These are phyloP conservation scores for Zaprionus lachaisei DNA, from an alignment of 1,140 invertebrate species.

Conservation along the genomic window DNA sequence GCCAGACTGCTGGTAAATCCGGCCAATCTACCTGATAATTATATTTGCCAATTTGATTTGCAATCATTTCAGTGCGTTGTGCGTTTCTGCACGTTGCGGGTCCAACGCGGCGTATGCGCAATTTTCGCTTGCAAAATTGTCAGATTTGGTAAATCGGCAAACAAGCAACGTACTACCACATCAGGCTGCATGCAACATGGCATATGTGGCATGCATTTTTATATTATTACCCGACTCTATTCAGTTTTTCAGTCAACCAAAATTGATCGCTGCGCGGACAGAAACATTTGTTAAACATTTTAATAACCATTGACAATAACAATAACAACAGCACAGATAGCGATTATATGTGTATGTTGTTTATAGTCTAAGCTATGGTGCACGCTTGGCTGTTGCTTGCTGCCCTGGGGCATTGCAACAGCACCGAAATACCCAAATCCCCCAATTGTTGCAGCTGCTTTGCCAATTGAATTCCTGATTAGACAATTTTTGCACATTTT, in stretches of 20 bases:
- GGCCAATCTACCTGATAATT: conserved; percentile 60
- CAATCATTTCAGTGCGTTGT: conserved; percentile 47
- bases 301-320: conserved; percentile 71
- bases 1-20: conserved; percentile 45
- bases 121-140: conserved; percentile 51
- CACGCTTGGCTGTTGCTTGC: not conserved
- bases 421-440: conserved; percentile 10
- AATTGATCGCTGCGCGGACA: conserved; percentile 54
- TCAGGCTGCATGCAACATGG: conserved; percentile 55
- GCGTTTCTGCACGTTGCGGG: conserved; percentile 44
- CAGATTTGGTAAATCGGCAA: conserved; percentile 19
- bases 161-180: conserved; percentile 28
- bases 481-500: conserved; percentile 23
- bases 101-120: conserved; percentile 63
- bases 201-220: conserved; percentile 73
- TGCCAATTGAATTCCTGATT: conserved; percentile 32
- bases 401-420: conserved; percentile 36
- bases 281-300: conserved; percentile 79
- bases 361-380: not conserved
- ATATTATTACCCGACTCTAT: conserved; percentile 54
- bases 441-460: conserved; percentile 36
- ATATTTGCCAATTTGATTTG: conserved; percentile 70
- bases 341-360: conserved; percentile 21
- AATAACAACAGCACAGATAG: conserved; percentile 36
- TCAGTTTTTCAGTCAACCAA: conserved; percentile 48